A percentile compares a stretch with the other conserved stretches of the same genome.
Evolutionary conservation across 2,888 invertebrate genomes (phyloP).

Genomic region (Sphaeridia pumilis): DNA sequence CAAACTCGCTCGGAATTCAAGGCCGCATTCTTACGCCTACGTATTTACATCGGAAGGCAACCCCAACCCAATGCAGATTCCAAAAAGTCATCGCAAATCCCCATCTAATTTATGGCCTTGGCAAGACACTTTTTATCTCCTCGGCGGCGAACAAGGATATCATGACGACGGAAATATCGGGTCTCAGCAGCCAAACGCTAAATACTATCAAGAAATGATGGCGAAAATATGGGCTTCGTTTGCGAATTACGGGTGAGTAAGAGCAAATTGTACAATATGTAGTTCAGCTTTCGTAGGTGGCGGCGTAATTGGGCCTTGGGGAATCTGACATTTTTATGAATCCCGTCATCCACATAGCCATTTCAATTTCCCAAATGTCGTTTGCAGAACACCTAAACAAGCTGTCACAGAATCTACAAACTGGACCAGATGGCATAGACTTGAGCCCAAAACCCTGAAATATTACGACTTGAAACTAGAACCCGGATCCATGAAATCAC

Average conservation of each 20-base stretch:
- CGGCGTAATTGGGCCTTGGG: background rate
- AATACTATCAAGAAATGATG: conserved; percentile 21
- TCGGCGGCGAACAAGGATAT: background rate
- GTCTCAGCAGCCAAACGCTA: background rate
- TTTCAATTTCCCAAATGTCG: background rate
- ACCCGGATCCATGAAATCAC: conserved; percentile 20
- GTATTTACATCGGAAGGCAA: background rate
- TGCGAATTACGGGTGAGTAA: conserved; percentile 23
- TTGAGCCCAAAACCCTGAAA: conserved; percentile 15
- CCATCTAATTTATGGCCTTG: no score
- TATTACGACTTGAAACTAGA: conserved; percentile 20
- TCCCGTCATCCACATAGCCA: background rate
- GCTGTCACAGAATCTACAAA: conserved; percentile 19
- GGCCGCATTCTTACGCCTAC: conserved; percentile 12
- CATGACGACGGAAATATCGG: background rate
- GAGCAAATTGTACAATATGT: no score
- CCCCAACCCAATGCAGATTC: conserved; percentile 6
- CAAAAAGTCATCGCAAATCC: no score
- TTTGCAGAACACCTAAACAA: conserved; percentile 21
- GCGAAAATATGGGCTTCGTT: conserved; percentile 33
- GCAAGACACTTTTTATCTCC: conserved; percentile 10
- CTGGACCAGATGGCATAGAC: conserved; percentile 22
- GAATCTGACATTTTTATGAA: background rate
- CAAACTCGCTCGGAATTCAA: conserved; percentile 10
- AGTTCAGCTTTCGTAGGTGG: background rate